phyloP scores from a whole-genome alignment of 2,113 vertebrate species.

The Protobothrops flavoviridis region DNA sequence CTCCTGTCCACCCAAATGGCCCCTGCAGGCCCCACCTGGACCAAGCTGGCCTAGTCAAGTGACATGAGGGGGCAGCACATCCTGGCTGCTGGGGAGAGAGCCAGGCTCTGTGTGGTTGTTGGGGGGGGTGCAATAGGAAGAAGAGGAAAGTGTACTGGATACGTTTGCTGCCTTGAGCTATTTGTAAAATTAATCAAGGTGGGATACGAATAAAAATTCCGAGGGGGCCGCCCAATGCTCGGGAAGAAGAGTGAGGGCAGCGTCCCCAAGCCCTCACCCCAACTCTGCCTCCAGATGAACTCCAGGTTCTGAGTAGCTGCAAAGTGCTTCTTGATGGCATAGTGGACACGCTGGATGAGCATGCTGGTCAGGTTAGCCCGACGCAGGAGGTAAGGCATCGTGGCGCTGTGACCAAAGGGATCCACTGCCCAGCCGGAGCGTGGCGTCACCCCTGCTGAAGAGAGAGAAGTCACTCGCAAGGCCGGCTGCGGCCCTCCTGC shows the following conservation, averaged over 20 bases:
- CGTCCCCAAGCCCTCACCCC: conserved; percentile 76
- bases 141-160: background rate
- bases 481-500: background rate
- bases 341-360: conserved; percentile 97
- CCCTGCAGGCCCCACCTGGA: background rate
- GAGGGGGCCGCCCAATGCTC: background rate
- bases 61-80: background rate
- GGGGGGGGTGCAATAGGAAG: background rate
- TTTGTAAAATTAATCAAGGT: background rate
- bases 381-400: conserved; percentile 92
- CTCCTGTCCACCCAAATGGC: rapidly evolving
- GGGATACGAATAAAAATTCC: background rate
- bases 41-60: background rate
- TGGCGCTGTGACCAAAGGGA: conserved; percentile 94
- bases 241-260: background rate
- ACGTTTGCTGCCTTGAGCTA: background rate
- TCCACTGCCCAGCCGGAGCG: conserved; percentile 92
- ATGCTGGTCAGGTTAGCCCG: conserved; percentile 93
- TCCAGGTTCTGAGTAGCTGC: conserved; percentile 88
- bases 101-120: background rate
- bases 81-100: background rate
- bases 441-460: conserved; percentile 77
- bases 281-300: conserved; percentile 98
- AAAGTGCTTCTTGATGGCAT: conserved; percentile 96
- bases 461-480: rapidly evolving